Evolutionary conservation across 2,797 vertebrate genomes (phyloP).

Genomic region (Enteromius mattozi): DNA sequence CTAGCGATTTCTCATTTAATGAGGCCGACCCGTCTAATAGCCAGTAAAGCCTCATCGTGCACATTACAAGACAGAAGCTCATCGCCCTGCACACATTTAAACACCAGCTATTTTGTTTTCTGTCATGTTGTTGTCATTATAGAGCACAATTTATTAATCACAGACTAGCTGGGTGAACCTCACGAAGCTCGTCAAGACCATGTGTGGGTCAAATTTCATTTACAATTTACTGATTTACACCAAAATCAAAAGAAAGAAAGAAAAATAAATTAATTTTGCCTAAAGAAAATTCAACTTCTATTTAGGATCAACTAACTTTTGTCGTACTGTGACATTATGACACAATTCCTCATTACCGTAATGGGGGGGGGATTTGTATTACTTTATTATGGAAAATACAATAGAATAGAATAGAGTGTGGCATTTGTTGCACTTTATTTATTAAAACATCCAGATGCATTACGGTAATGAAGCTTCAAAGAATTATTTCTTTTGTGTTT

Average conservation of each 20-base stretch:
- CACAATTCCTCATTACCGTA: not conserved
- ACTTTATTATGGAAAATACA: too few relatives aligned
- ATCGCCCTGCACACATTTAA: not conserved
- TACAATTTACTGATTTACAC: too few relatives aligned
- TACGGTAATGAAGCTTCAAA: not conserved
- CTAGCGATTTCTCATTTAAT: constrained; percentile 30
- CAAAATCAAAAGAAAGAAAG: not conserved
- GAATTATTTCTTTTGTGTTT: not conserved
- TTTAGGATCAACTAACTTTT: not conserved
- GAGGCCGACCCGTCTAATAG: constrained; percentile 11
- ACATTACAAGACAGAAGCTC: constrained; percentile 17
- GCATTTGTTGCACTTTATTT: too few relatives aligned
- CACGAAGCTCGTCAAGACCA: not conserved
- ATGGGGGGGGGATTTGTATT: not conserved
- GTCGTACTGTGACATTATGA: not conserved
- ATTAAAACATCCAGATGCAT: not conserved
- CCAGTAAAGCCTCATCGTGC: not conserved
- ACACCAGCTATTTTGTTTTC: constrained; percentile 2
- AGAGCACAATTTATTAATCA: not conserved
- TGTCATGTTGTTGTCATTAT: constrained; percentile 13
- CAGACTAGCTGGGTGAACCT: not conserved
- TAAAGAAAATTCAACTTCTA: not conserved
- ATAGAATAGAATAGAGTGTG: too few relatives aligned
- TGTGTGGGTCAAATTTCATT: not conserved
- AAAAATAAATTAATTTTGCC: not conserved